These are phyloP conservation scores for Ichneumoninae sp. DNA, from an alignment of 2,888 invertebrate species.

Conservation along the genomic window DNA sequence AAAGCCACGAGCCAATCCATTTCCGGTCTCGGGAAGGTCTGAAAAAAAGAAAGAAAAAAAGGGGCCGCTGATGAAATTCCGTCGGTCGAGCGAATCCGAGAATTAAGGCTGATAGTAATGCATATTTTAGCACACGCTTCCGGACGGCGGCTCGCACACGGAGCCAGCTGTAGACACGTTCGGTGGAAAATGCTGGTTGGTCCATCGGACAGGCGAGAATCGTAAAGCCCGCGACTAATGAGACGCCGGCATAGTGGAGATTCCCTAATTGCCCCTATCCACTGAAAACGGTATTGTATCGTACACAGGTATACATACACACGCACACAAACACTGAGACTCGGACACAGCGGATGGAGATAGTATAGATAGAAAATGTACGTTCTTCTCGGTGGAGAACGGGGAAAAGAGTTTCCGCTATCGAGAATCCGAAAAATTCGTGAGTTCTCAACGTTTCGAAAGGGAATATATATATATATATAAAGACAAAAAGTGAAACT, in stretches of 20 bases:
- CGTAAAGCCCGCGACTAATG: constrained; percentile 38
- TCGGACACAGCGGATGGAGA: background rate
- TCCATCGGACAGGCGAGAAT: background rate
- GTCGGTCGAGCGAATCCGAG: background rate
- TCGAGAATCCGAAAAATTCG: constrained; percentile 18
- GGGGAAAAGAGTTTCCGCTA: constrained; percentile 20
- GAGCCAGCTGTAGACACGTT: background rate
- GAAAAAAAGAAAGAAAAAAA: constrained; percentile 14
- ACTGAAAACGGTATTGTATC: constrained; percentile 6
- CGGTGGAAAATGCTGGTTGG: constrained; percentile 24
- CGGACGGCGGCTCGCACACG: background rate
- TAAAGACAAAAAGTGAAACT: background rate
- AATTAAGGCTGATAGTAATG: constrained; percentile 14
- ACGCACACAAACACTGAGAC: background rate
- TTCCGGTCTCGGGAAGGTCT: constrained; percentile 1
- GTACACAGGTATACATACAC: background rate
- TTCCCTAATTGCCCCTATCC: constrained; percentile 36
- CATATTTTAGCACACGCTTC: constrained; percentile 11
- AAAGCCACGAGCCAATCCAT: constrained; percentile 16
- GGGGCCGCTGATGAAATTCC: constrained; percentile 27
- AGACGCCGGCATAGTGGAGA: constrained; percentile 37
- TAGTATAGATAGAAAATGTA: background rate
- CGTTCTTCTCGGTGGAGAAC: background rate
- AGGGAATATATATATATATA: background rate
- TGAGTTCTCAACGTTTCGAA: constrained; percentile 4